phyloP scores from a whole-genome alignment of 1,140 invertebrate genomes.

The Nomia melanderi region DNA sequence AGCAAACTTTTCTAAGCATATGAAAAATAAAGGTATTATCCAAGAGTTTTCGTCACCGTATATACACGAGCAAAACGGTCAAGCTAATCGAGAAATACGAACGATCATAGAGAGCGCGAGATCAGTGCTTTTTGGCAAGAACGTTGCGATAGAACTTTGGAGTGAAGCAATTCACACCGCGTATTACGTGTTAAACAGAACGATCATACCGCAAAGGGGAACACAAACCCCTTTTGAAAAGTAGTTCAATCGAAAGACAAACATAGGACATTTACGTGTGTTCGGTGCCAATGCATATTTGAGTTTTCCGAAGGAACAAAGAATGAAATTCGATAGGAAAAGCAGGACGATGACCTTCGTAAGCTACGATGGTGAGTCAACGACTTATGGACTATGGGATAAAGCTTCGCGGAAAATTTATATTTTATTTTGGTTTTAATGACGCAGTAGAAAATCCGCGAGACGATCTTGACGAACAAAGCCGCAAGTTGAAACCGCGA shows the following conservation, averaged over 20 bases:
- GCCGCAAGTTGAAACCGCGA: too few relatives aligned
- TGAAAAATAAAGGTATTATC: slow-evolving; percentile 2
- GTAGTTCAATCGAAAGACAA: background rate
- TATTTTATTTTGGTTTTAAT: background rate
- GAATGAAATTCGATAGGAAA: slow-evolving; percentile 53
- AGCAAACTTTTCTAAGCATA: background rate
- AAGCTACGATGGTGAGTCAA: slow-evolving; percentile 27
- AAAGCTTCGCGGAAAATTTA: background rate
- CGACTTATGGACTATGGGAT: slow-evolving; percentile 35
- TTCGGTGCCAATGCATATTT: background rate
- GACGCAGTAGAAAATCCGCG: too few relatives aligned
- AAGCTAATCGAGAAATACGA: slow-evolving; percentile 62
- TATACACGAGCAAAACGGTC: slow-evolving; percentile 74
- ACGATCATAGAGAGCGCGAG: background rate
- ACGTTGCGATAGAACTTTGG: slow-evolving; percentile 17
- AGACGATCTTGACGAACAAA: too few relatives aligned
- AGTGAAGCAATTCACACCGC: slow-evolving; percentile 43
- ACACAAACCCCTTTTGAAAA: background rate
- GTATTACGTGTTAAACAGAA: slow-evolving; percentile 33
- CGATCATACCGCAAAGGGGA: background rate
- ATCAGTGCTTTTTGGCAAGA: background rate
- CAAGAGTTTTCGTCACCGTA: slow-evolving; percentile 57
- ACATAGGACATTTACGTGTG: background rate
- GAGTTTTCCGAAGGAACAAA: slow-evolving; percentile 41
- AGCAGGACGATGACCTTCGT: slow-evolving; percentile 17